Conservation (phyloP, 2,113 vertebrate species). For the Hippolais icterina region DNA sequence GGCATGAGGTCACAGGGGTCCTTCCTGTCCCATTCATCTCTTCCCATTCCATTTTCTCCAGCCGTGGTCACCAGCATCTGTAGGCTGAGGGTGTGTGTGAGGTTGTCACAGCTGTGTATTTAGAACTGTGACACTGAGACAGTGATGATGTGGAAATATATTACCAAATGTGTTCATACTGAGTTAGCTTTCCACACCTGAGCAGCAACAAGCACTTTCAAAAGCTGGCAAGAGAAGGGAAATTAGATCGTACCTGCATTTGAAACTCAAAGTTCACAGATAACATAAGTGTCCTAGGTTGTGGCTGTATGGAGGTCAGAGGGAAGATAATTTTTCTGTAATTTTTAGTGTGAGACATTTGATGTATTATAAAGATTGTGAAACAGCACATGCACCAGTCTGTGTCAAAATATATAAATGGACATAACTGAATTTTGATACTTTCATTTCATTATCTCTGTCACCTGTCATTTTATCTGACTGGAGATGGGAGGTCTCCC, state of each 20-base stretch:
- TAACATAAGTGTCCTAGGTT: rapidly evolving
- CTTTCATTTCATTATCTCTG: background rate
- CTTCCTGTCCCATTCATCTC: background rate
- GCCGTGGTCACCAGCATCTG: background rate
- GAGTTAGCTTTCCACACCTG: background rate
- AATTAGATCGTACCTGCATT: background rate
- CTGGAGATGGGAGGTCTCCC: background rate
- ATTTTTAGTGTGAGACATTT: background rate
- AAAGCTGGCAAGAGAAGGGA: background rate
- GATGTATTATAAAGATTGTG: background rate
- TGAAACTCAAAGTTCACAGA: background rate
- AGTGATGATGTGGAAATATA: background rate
- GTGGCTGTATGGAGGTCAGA: background rate
- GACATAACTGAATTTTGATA: background rate
- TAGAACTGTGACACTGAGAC: background rate
- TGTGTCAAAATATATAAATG: background rate
- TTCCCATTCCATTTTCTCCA: background rate
- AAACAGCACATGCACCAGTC: background rate
- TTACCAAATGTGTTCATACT: background rate
- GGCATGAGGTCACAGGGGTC: background rate
- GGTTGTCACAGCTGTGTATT: background rate
- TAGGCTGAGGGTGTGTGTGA: background rate
- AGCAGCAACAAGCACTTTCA: background rate
- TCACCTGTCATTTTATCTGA: background rate
- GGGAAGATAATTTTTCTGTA: background rate